Conservation (phyloP, 1,140 invertebrate genomes). For the Mercenaria mercenaria region DNA sequence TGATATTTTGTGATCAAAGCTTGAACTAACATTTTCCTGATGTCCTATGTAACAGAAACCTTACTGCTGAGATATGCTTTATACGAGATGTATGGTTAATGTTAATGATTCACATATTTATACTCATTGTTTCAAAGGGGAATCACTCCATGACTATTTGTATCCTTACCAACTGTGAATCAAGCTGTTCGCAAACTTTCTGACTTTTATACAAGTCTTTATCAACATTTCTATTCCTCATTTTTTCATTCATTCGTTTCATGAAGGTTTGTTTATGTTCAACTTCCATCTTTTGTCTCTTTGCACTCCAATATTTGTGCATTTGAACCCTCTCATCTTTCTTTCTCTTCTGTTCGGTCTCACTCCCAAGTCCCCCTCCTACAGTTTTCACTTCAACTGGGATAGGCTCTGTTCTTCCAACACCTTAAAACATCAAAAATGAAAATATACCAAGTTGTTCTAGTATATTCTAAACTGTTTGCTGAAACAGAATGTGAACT, state of each 20-base stretch:
- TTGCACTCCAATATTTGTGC: constrained; percentile 78
- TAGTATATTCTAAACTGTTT: no score
- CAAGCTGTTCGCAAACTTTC: constrained; percentile 91
- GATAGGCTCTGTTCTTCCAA: constrained; percentile 91
- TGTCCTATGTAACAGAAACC: no score
- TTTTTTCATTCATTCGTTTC: constrained; percentile 88
- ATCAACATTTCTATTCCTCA: constrained; percentile 87
- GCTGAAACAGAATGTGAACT: no score
- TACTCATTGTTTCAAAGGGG: no score
- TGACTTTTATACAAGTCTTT: constrained; percentile 91
- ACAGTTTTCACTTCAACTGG: constrained; percentile 90
- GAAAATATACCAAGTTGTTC: no score
- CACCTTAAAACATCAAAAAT: no score
- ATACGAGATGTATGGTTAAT: no score
- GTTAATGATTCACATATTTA: no score
- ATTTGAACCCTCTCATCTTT: constrained; percentile 74
- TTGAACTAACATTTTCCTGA: no score
- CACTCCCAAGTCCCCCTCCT: constrained; percentile 91
- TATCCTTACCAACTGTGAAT: constrained; percentile 87
- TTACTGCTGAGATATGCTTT: no score
- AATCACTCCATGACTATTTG: no score
- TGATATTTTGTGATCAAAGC: no score
- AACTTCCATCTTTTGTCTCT: constrained; percentile 86
- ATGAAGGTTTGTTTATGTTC: constrained; percentile 88
- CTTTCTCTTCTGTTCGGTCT: constrained; percentile 87